Evolutionary conservation across 2,113 vertebrate genomes (phyloP).

Genomic region (Colinus virginianus): DNA sequence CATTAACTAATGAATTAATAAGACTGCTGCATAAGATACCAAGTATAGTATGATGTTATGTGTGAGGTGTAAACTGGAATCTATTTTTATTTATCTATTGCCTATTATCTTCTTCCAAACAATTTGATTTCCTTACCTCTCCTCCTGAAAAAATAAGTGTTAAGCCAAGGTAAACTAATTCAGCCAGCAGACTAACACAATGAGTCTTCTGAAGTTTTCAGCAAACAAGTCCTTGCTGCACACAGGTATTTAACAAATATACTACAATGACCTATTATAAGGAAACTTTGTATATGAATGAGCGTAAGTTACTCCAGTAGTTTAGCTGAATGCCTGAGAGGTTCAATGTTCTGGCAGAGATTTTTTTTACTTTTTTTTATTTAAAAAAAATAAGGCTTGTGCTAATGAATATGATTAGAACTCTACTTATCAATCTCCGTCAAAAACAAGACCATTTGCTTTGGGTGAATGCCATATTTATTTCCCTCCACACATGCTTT

Average conservation of each 20-base stretch:
- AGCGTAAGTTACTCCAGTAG: not conserved
- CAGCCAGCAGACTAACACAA: constrained; percentile 15
- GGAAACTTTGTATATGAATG: constrained; percentile 34
- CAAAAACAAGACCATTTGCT: constrained; percentile 39
- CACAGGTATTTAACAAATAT: not conserved
- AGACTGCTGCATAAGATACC: not conserved
- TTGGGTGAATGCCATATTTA: constrained; percentile 38
- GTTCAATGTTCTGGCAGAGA: not conserved
- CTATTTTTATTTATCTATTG: not conserved
- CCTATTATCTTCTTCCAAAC: constrained; percentile 23
- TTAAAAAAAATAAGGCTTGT: not conserved
- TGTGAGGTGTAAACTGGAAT: not conserved
- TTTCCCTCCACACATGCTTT: constrained; percentile 2
- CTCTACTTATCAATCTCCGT: constrained; percentile 45
- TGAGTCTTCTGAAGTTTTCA: constrained; percentile 21
- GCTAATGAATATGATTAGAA: constrained; percentile 35
- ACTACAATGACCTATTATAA: constrained; percentile 29
- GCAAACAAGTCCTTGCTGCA: constrained; percentile 26
- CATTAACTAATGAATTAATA: not conserved
- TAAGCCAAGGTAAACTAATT: constrained; percentile 30
- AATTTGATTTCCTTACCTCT: not conserved
- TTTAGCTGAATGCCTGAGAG: not conserved
- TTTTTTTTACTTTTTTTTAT: not conserved
- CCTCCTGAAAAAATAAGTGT: not conserved
- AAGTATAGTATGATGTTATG: not conserved